Base-by-base conservation (phyloP, 2,888 invertebrate genomes). In the Cerceris ruficornis region DNA sequence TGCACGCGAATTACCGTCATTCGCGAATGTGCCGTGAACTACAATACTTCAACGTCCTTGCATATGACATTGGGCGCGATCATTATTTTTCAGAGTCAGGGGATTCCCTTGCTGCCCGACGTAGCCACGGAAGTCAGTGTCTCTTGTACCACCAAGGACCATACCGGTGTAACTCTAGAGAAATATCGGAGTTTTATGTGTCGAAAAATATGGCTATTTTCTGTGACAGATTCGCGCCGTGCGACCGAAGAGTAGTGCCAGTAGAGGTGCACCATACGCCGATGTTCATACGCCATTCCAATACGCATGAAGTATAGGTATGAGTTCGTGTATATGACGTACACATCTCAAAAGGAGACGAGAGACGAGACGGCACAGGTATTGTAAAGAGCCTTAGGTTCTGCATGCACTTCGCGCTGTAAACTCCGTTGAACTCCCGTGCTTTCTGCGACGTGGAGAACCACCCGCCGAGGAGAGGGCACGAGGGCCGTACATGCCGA, bases 401-500 rank as follows among this genome's bases (percentile, higher is more conserved):
- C 73, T 75, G 75, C 76, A 85, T 81, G 81, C 83, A 82, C 81
- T 82, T 72, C 66, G 81, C 77, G 78, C 72, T 82, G 88, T 86
- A 86, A 88, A 87, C 84, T 82, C 77, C 52, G 74, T 75, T 74
- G 74, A 86, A 86, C 80, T 82, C 79, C 65, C 81, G 49, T 77
- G 75, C 81, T 81, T 82, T 80, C 84, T 76, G 77, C 78, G 72
- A 68, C 64, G 69, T 52, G 66, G 57, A 66, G 74, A 75, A 84
- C 74, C 70, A 76, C 72, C 61, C 50, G 55, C 60, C 54, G 69
- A 61, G 80, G 59, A 65, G 69, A 62, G 66, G 70, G 74, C 15
- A 72, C 69, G 74, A 72, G 71, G 54, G 60, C 79, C 71, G 83
- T 83, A 85, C 86, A 86, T 88, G 87, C 89, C 90, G 86, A 89